Conservation (phyloP, 2,888 invertebrate species). For the Cynaeus angustus region DNA sequence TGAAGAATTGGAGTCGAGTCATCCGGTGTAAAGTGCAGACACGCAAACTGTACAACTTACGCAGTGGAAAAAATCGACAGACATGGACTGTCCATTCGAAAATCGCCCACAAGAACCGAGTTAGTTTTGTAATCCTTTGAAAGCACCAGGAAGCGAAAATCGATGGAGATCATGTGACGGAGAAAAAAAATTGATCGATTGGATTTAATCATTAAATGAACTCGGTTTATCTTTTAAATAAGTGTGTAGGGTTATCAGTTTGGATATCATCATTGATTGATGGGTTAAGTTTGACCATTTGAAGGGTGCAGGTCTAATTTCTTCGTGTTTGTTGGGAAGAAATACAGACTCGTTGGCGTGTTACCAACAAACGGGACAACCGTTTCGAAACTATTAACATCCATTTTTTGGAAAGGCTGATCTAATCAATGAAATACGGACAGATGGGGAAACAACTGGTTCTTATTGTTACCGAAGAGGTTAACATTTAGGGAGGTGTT, state of each 20-base stretch:
- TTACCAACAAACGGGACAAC: conserved; percentile 19
- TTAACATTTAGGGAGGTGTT: background rate
- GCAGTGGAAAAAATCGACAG: conserved; percentile 12
- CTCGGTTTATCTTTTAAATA: conserved; percentile 17
- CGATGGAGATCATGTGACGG: background rate
- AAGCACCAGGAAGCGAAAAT: conserved; percentile 1
- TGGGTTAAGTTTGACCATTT: background rate
- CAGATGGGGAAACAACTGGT: background rate
- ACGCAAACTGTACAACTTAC: conserved; percentile 40
- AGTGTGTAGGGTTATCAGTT: conserved; percentile 6
- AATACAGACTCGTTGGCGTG: conserved; percentile 13
- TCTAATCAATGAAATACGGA: conserved; percentile 19
- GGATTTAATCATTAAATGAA: background rate
- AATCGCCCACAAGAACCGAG: conserved; percentile 12
- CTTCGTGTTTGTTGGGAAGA: conserved; percentile 10
- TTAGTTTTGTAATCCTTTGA: conserved; percentile 3
- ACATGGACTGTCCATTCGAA: conserved; percentile 26
- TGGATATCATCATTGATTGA: conserved; percentile 13
- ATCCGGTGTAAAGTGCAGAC: conserved; percentile 47
- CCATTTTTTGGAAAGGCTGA: conserved; percentile 15
- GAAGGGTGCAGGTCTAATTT: conserved; percentile 23
- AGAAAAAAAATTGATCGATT: conserved; percentile 7
- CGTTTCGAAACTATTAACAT: conserved; percentile 33
- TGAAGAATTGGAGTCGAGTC: conserved; percentile 53
- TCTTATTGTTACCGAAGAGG: background rate